A percentile compares a stretch with the other conserved stretches of the same genome.
Conservation (phyloP, 2,888 invertebrate species). For the Machimus atricapillus region DNA sequence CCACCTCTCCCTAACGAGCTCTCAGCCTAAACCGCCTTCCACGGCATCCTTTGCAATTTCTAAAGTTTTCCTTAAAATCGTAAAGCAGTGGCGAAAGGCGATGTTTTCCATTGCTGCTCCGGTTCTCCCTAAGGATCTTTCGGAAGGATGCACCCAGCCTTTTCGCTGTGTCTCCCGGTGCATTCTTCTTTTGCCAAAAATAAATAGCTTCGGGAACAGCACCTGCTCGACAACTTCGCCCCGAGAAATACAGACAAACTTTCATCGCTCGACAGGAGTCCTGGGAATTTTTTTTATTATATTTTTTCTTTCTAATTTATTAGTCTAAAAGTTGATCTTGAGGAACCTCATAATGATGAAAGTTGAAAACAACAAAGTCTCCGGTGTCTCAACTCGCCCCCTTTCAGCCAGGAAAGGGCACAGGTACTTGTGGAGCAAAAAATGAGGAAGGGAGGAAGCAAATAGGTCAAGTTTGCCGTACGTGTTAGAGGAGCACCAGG, state of each 20-base stretch:
- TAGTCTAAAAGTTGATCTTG: neutral
- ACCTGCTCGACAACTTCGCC: neutral
- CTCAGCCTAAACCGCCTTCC: neutral
- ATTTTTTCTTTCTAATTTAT: neutral
- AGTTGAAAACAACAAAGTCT: neutral
- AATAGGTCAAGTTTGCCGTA: neutral
- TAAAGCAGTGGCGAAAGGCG: neutral
- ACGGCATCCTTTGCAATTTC: neutral
- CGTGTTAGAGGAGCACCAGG: neutral
- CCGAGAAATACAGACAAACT: neutral
- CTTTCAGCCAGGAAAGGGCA: neutral
- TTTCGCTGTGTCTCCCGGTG: neutral
- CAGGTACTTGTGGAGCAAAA: neutral
- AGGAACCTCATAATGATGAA: neutral
- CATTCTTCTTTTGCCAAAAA: neutral
- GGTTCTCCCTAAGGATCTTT: neutral
- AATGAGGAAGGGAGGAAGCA: neutral
- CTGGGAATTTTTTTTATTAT: neutral
- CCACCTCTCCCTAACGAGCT: neutral
- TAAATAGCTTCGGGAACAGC: neutral
- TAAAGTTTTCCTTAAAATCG: neutral
- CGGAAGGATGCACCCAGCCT: neutral
- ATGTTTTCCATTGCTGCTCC: neutral
- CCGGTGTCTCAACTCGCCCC: neutral
- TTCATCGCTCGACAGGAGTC: neutral